Evolutionary conservation across 2,888 invertebrate species (phyloP), one percentile per base, ranked within the genome.

Genomic region (Drosophila dives): DNA sequence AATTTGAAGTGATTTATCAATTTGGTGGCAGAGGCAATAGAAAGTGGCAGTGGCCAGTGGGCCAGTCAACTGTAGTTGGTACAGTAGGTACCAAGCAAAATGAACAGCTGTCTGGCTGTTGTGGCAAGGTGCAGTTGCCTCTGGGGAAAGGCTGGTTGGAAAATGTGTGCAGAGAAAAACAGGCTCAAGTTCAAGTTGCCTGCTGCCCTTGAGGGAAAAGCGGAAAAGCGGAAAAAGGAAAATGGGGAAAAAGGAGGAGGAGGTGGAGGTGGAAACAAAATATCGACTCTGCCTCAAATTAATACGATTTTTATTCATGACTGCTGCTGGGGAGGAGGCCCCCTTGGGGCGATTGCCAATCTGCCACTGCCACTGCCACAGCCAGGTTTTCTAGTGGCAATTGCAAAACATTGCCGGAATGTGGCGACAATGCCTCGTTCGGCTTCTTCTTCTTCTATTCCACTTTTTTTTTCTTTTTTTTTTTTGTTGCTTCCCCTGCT

Each of bases 221-320:
- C 48, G 17, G 32, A 29, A 32, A 51, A 23, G 23, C 23, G 23
- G 23, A 23, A 23, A 51, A 34, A 20, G 15, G 48, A 26, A 36
- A 40, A 56, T n/a, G 29, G 6, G 5, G 15, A 55, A 66, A 59
- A 70, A 72, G 17, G 38, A 17, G 17, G 38, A 4, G 38, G 29
- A 72, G 17, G 38, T 10, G 17, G 38, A 4, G 38, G 29, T 29
- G 29, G 42, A 53, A 33, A 61, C 50, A 66, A 56, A 66, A 75
- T 62, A 83, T 83, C 73, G 87, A 81, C 81, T 81, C 68, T 77
- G 81, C 50, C 78, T 76, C 78, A 75, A 89, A 89, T 87, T 85
- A 90, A 90, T 90, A 83, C 90, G 87, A 87, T 81, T 89, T 86
- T 88, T 87, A 90, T 87, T 89, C 87, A 87, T 87, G 89, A 80